Evolutionary conservation across 2,888 invertebrate genomes (phyloP).

Genomic region (Iselma pallidipennis): DNA sequence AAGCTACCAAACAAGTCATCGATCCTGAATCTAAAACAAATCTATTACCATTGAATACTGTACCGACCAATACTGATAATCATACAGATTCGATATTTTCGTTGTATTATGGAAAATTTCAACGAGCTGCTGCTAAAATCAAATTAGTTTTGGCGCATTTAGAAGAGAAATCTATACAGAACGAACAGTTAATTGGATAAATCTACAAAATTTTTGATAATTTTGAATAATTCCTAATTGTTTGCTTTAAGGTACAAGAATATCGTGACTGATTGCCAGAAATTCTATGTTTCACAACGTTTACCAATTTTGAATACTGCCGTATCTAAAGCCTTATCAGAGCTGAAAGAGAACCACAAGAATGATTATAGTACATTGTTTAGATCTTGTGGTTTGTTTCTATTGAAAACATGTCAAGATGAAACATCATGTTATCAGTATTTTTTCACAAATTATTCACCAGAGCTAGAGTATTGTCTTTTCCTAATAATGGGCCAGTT

Average conservation of each 20-base stretch:
- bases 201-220: no score
- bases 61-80: constrained; percentile 38
- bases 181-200: constrained; percentile 76
- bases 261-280: constrained; percentile 78
- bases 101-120: constrained; percentile 93
- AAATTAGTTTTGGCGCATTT: constrained; percentile 80
- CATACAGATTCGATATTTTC: constrained; percentile 73
- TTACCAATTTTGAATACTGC: constrained; percentile 68
- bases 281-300: constrained; percentile 78
- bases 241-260: constrained; percentile 64
- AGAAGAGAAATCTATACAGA: constrained; percentile 74
- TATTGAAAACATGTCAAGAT: constrained; percentile 93
- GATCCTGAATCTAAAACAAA: constrained; percentile 50
- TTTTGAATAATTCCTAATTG: no score
- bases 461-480: constrained; percentile 64
- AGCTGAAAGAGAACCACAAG: constrained; percentile 65
- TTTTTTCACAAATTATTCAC: constrained; percentile 77
- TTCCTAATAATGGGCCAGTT: no score
- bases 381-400: constrained; percentile 85
- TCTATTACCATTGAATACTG: constrained; percentile 36
- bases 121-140: constrained; percentile 86
- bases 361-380: constrained; percentile 83
- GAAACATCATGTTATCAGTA: constrained; percentile 90
- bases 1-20: constrained; percentile 76
- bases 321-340: constrained; percentile 69